These are phyloP conservation scores for Gallinago stenura DNA, from an alignment of 2,797 vertebrate genomes.

Conservation along the genomic window DNA sequence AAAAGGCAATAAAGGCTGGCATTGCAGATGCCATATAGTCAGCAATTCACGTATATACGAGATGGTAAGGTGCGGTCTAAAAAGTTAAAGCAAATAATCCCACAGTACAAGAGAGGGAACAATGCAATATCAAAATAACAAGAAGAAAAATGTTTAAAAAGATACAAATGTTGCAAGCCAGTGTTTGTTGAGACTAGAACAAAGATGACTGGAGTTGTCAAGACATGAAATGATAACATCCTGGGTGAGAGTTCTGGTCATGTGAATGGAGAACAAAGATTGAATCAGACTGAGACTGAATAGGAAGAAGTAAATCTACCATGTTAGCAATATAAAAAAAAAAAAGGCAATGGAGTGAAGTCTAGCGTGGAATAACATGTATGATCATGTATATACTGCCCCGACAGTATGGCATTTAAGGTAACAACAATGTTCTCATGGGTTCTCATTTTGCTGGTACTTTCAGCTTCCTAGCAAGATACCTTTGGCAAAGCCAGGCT, in stretches of 20 bases:
- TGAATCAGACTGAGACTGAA: conserved; percentile 42
- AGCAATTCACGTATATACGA: neutral
- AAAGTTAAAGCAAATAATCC: conserved; percentile 36
- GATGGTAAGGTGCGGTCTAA: neutral
- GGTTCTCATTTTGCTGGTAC: neutral
- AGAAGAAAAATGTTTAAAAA: conserved; percentile 1
- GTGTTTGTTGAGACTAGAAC: conserved; percentile 46
- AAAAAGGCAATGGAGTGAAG: neutral
- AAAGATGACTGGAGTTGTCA: conserved; percentile 29
- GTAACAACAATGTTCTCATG: neutral
- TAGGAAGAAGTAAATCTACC: neutral
- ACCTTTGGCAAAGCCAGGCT: neutral
- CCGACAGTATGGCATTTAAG: neutral
- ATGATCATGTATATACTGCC: neutral
- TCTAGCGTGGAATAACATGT: neutral
- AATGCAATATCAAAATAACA: neutral
- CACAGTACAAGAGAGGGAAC: conserved; percentile 17
- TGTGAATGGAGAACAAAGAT: conserved; percentile 13
- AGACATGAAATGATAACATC: conserved; percentile 49
- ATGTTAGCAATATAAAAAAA: neutral
- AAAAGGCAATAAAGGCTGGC: neutral
- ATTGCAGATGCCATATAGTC: neutral
- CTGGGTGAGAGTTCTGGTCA: neutral
- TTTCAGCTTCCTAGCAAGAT: neutral
- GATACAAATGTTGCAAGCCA: conserved; percentile 1